Conservation (phyloP, 2,888 invertebrate species). For the Eulithis testata region DNA sequence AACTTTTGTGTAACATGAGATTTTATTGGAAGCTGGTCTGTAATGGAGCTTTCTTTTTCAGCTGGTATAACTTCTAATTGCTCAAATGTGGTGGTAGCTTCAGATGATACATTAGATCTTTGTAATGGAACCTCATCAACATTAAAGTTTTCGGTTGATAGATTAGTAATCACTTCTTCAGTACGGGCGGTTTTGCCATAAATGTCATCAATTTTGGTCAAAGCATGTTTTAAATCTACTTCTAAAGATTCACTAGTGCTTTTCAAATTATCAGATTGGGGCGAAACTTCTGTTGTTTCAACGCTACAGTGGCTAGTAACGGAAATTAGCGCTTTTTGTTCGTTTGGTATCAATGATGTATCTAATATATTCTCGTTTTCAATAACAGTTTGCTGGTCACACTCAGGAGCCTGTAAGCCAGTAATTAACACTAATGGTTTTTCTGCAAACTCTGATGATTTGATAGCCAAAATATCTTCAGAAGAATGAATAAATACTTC, state of each 20-base stretch:
- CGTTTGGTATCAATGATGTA: conserved; percentile 65
- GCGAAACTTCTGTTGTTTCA: conserved; percentile 81
- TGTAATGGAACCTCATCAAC: conserved; percentile 53
- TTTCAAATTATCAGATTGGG: conserved; percentile 81
- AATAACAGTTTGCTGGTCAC: conserved; percentile 80
- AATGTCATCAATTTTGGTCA: conserved; percentile 65
- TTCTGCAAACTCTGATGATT: conserved; percentile 53
- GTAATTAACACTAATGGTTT: conserved; percentile 75
- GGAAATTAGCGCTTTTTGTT: conserved; percentile 69
- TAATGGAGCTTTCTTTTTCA: conserved; percentile 78
- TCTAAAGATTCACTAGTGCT: conserved; percentile 65
- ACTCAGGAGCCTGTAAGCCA: conserved; percentile 83
- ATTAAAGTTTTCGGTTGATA: conserved; percentile 60
- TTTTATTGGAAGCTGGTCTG: conserved; percentile 46
- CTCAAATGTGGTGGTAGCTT: conserved; percentile 70
- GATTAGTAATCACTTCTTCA: conserved; percentile 67
- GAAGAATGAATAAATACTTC: conserved; percentile 81
- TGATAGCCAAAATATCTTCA: conserved; percentile 62
- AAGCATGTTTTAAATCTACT: conserved; percentile 61
- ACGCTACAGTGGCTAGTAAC: conserved; percentile 78
- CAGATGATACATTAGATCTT: conserved; percentile 57
- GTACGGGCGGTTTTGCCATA: conserved; percentile 73
- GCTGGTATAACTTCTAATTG: conserved; percentile 78
- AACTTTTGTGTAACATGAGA: conserved; percentile 76
- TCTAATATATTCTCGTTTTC: conserved; percentile 84